Percentiles rank a stretch among this genome's conserved stretches.
Evolutionary conservation across 2,888 invertebrate species (phyloP).

Genomic region (Elegia similella): DNA sequence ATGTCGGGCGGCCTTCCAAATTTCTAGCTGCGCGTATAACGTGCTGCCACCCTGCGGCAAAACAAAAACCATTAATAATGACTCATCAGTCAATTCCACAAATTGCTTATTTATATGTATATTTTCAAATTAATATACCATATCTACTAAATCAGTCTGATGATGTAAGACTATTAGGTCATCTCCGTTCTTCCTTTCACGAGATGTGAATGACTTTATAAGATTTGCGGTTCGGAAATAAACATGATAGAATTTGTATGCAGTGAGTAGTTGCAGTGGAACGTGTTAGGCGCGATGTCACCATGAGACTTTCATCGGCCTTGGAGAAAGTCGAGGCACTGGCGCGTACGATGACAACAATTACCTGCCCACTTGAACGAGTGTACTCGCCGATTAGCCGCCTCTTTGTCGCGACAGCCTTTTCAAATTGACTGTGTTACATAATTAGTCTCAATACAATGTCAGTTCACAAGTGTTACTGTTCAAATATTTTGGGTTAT

Average conservation of each 20-base stretch:
- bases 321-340: constrained; percentile 70
- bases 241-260: constrained; percentile 56
- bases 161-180: constrained; percentile 17
- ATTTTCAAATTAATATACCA: constrained; percentile 6
- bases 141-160: background rate
- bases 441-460: constrained; percentile 29
- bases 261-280: constrained; percentile 41
- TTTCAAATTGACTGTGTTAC: constrained; percentile 33
- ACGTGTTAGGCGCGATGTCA: constrained; percentile 36
- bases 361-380: constrained; percentile 36
- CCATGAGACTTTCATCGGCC: constrained; percentile 68
- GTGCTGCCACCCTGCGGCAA: constrained; percentile 89
- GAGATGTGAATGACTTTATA: constrained; percentile 1
- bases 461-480: constrained; percentile 5
- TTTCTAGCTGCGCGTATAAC: constrained; percentile 92
- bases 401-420: constrained; percentile 27
- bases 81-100: background rate
- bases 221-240: constrained; percentile 34
- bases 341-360: constrained; percentile 55
- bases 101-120: constrained; percentile 7
- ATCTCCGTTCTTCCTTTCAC: constrained; percentile 11
- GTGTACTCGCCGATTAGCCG: constrained; percentile 31
- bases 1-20: constrained; percentile 92
- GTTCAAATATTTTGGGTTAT: constrained; percentile 1
- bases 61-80: constrained; percentile 3